These are phyloP conservation scores for Sebastes steindachneri DNA, from an alignment of 2,797 vertebrate genomes.

Conservation along the genomic window DNA sequence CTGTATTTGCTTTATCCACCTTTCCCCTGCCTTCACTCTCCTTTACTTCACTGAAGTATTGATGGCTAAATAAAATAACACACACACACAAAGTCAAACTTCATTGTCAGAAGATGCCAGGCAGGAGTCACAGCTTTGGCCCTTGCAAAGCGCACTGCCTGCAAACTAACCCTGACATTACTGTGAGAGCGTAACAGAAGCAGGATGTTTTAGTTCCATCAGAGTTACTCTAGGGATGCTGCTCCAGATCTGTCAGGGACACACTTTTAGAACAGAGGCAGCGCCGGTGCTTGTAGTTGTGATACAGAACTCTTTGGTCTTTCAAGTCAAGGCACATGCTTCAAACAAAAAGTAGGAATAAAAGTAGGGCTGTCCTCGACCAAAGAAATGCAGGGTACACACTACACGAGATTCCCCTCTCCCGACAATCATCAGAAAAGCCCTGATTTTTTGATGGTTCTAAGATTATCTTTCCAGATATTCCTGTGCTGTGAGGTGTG, in stretches of 20 bases:
- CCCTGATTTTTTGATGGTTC: too few species aligned
- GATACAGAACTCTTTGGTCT: neutral
- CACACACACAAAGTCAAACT: neutral
- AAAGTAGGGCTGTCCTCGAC: neutral
- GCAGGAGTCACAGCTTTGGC: neutral
- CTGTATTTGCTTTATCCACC: neutral
- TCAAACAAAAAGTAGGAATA: neutral
- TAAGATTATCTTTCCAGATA: too few species aligned
- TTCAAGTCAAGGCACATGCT: neutral
- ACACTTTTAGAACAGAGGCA: conserved; percentile 14
- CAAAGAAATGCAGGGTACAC: too few species aligned
- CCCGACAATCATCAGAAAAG: too few species aligned
- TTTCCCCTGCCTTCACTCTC: conserved; percentile 18
- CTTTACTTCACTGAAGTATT: conserved; percentile 13
- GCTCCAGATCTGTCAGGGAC: conserved; percentile 56
- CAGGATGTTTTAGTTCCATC: conserved; percentile 42
- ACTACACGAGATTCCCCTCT: too few species aligned
- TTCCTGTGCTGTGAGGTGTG: too few species aligned
- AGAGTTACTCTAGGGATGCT: conserved; percentile 43
- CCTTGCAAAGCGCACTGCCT: neutral
- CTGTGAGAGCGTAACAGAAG: neutral
- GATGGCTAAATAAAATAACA: neutral
- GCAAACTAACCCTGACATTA: conserved; percentile 1
- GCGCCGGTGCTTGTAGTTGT: neutral
- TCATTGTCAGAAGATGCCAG: neutral